Evolutionary conservation across 2,797 vertebrate species (phyloP).

Genomic region (Huso huso): DNA sequence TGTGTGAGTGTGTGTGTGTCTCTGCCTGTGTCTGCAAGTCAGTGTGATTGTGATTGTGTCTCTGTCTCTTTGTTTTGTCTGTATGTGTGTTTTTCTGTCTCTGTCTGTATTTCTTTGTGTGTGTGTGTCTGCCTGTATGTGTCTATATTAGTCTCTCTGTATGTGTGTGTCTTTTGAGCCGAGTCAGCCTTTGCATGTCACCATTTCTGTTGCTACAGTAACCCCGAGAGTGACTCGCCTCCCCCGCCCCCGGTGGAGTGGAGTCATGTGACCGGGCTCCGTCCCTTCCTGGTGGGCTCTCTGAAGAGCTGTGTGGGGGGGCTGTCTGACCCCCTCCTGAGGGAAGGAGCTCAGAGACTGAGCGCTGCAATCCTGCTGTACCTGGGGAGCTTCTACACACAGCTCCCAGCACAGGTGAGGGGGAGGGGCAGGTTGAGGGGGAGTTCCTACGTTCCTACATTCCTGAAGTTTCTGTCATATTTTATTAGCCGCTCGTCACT

Average conservation of each 20-base stretch:
- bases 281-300: slow-evolving; percentile 64
- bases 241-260: slow-evolving; percentile 73
- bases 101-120: too few relatives aligned
- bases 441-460: too few relatives aligned
- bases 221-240: slow-evolving; percentile 45
- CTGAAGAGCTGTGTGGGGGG: slow-evolving; percentile 68
- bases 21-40: too few relatives aligned
- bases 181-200: not conserved
- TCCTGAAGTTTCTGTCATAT: too few relatives aligned
- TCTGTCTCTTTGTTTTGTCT: too few relatives aligned
- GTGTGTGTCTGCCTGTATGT: too few relatives aligned
- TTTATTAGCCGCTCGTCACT: too few relatives aligned
- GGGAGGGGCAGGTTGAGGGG: not conserved
- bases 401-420: slow-evolving; percentile 76
- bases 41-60: too few relatives aligned
- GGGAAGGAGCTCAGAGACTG: slow-evolving; percentile 59
- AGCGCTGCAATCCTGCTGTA: slow-evolving; percentile 72
- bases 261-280: slow-evolving; percentile 80
- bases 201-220: slow-evolving; percentile 32
- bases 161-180: not conserved
- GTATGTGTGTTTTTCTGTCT: too few relatives aligned
- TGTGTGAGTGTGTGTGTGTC: too few relatives aligned
- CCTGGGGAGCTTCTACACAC: slow-evolving; percentile 72
- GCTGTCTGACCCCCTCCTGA: slow-evolving; percentile 51
- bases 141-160: not conserved